phyloP scores from a whole-genome alignment of 2,113 vertebrate genomes.

The Eulacestoma nigropectus region DNA sequence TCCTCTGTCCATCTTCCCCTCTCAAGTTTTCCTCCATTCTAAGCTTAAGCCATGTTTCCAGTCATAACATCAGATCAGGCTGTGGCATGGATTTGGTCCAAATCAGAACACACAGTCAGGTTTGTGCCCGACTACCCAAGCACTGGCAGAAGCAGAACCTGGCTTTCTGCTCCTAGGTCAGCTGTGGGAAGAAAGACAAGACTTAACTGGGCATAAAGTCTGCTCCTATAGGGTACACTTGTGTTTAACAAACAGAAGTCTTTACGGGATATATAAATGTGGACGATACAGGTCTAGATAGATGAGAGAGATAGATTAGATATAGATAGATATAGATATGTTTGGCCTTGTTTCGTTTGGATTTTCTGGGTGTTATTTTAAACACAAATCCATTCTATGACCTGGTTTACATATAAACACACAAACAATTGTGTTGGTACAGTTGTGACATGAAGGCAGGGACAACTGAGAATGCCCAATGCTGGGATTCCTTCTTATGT shows the following conservation, averaged over 20 bases:
- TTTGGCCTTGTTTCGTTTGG: not conserved
- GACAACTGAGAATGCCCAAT: not conserved
- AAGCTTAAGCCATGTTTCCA: not conserved
- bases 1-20: not conserved
- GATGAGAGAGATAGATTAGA: no score
- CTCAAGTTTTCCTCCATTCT: not conserved
- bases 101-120: not conserved
- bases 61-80: not conserved
- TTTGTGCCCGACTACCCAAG: not conserved
- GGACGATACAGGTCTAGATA: no score
- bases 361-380: not conserved
- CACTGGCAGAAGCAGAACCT: not conserved
- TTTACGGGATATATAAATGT: not conserved
- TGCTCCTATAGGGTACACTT: not conserved
- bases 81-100: fast-evolving
- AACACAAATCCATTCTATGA: not conserved
- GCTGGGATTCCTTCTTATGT: not conserved
- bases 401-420: not conserved
- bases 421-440: not conserved
- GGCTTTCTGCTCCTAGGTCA: not conserved
- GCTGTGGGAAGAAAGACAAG: not conserved
- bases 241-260: not conserved
- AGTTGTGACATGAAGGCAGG: not conserved
- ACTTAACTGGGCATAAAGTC: not conserved
- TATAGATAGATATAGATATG: not conserved